Base-by-base conservation (phyloP, 2,888 invertebrate species). In the Acronicta leporina region DNA sequence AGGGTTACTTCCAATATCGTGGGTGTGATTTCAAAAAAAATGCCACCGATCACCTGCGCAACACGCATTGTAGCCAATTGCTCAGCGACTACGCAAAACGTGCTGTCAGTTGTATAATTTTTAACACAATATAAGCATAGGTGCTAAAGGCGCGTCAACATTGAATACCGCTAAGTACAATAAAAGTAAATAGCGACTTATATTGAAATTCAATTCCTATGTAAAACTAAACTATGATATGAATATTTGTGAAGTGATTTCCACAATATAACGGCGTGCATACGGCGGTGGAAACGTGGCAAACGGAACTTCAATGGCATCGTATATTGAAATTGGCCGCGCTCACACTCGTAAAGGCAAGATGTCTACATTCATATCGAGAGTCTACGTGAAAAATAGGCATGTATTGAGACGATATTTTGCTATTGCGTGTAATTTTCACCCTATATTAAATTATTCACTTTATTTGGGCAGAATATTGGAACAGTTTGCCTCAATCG, bases 351-450 rank as follows among this genome's bases (percentile, higher is more conserved):
- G 82, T 89, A 89, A 90, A 88, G 73, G 80, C 90, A 90, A 90
- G 85, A 89, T 90, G 89, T 85, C 87, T 85, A 86, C 87, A 75
- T 81, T 82, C 82, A 82, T 87, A 87, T 85, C 69, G 75, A 74
- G 62, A 68, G 64, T 52, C 54, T 64, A 63, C 51, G 62, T 73
- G 68, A 72, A 63, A 80, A 70, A 75, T 74, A 72, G 73, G 72
- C 72, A 59, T 70, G 11, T 33, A 70, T 71, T 53, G 63, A 63
- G 40, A 63, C 46, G 25, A 63, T 75, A 71, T 71, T 73, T 62
- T 74, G 43, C 60, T 48, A 15, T 43, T 63, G 55, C 51, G 46
- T 57, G 44, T 50, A 16, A 45, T 77, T 71, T 58, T 45, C 60
- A 68, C 58, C 61, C 2, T 33, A 33, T 11, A 33, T 33, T 33